Evolutionary conservation across 2,888 invertebrate genomes (phyloP).

Genomic region (Drosophila mayaguana): DNA sequence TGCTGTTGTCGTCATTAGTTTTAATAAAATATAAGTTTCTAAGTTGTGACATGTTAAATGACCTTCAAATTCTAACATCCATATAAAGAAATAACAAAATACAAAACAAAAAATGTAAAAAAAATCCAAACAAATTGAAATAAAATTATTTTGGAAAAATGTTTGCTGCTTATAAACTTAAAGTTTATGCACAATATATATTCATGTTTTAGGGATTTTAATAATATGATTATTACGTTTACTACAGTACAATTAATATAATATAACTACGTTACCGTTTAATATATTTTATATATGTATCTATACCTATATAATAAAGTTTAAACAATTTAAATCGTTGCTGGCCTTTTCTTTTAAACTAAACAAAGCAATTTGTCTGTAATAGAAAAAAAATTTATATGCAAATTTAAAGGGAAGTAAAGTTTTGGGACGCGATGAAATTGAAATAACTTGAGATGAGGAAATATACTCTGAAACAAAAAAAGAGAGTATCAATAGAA

Average conservation of each 20-base stretch:
- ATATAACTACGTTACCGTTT: slow-evolving; percentile 64
- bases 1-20: slow-evolving; percentile 18
- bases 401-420: no score
- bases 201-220: slow-evolving; percentile 57
- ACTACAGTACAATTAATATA: slow-evolving; percentile 71
- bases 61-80: slow-evolving; percentile 31
- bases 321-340: slow-evolving; percentile 5
- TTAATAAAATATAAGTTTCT: slow-evolving; percentile 19
- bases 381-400: no score
- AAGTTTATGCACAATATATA: slow-evolving; percentile 69
- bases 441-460: no score
- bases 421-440: no score
- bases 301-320: slow-evolving; percentile 71
- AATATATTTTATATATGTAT: slow-evolving; percentile 71
- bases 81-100: neutral
- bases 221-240: slow-evolving; percentile 58
- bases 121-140: slow-evolving; percentile 12
- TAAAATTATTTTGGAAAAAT: slow-evolving; percentile 36
- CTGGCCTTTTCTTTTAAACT: neutral
- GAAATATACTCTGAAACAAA: no score
- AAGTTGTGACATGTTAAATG: slow-evolving; percentile 46
- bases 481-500: no score
- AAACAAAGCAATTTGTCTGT: neutral
- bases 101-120: neutral
- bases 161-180: slow-evolving; percentile 63